Evolutionary conservation across 2,888 invertebrate species (phyloP), one percentile per base, ranked within the genome.

Genomic region (Pseudococcus viburni): DNA sequence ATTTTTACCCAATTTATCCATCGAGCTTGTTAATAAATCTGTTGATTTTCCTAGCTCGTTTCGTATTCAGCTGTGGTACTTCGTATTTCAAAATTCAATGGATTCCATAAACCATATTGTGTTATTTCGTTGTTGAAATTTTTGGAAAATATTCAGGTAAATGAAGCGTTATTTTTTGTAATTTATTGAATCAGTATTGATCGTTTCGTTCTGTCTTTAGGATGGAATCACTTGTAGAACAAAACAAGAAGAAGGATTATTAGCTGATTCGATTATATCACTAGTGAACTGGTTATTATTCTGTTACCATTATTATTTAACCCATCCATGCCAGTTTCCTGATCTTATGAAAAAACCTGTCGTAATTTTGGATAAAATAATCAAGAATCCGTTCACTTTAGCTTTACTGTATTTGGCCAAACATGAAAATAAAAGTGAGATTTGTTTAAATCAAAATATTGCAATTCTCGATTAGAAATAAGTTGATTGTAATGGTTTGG

Each of bases 11-110:
- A 42, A 42, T 9, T 64, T 8, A 64, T 11, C 15, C 11, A 64
- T 64, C 15, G 5, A 59, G 1, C 26, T 1, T 33, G n/a, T 39
- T 64, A 26, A 83, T 33, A 8, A 19, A 17, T 7, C 15, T 6
- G 84, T 33, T 2, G 22, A 83, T 83, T 55, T 51, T 90, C 55
- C 3, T 90, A 94, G 94, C 92, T 98, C 89, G 96, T 98, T 0
- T 97, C 98, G 0, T 97, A 97, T 91, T 96, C 96, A 8, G 96
- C 98, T 6, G 97, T 97, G 0, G 92, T 98, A 46, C 96, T 96
- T 91, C 94, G 97, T 91, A 95, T 98, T 89, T 95, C 97, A 86
- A 96, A 96, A 92, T 98, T 97, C 92, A 96, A 96, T 90, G 95
- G 96, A 85, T 95, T 95, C 91, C 95, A 95, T 89, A 97, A 97